A percentile compares a stretch with the other conserved stretches of the same genome.
phyloP scores from a whole-genome alignment of 2,888 invertebrate species.

The Tineola bisselliella region DNA sequence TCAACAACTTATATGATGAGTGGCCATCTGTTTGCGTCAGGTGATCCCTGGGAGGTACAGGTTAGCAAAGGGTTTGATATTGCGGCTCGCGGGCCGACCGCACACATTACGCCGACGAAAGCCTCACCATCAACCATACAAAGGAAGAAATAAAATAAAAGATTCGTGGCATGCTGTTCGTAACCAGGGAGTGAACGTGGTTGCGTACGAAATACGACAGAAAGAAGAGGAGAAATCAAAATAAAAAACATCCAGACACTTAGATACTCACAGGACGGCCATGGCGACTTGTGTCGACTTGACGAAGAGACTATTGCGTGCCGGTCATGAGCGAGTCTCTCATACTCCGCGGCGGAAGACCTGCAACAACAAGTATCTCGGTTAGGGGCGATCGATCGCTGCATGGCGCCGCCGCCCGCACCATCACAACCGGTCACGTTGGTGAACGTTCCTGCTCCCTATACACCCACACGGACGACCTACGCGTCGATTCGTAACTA shows the following conservation, averaged over 20 bases:
- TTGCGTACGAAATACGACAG: constrained; percentile 44
- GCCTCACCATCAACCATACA: constrained; percentile 63
- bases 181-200: constrained; percentile 67
- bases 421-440: constrained; percentile 9
- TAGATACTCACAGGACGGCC: constrained; percentile 58
- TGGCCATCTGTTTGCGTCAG: neutral
- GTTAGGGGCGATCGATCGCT: constrained; percentile 26
- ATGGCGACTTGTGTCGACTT: constrained; percentile 35
- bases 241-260: constrained; percentile 47
- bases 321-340: constrained; percentile 26
- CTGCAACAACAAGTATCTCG: constrained; percentile 50
- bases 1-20: neutral
- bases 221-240: constrained; percentile 41
- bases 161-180: constrained; percentile 63
- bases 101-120: constrained; percentile 68
- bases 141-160: constrained; percentile 44
- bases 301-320: no score
- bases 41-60: neutral
- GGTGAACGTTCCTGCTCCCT: neutral
- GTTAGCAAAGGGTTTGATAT: neutral
- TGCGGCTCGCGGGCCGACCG: constrained; percentile 42
- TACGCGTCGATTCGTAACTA: neutral
- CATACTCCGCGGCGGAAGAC: constrained; percentile 53
- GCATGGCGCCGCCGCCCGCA: constrained; percentile 22
- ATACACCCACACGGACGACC: constrained; percentile 16